phyloP scores from a whole-genome alignment of 2,113 vertebrate genomes.

The Xerus inauris region DNA sequence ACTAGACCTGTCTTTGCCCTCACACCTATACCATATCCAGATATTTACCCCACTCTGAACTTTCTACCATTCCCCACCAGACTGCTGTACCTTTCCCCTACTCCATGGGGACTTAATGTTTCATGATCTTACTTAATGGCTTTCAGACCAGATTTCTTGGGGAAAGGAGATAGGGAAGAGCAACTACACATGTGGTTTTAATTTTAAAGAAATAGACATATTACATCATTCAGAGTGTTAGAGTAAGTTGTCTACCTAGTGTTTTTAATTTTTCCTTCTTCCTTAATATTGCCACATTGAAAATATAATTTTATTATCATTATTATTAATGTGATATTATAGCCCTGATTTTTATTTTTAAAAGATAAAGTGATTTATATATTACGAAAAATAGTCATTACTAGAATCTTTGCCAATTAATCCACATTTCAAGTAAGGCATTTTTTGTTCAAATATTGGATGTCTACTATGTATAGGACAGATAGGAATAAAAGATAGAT shows the following conservation, averaged over 20 bases:
- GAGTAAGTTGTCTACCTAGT: background rate
- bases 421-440: background rate
- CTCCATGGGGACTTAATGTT: background rate
- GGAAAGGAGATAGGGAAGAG: background rate
- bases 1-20: background rate
- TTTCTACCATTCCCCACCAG: background rate
- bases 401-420: background rate
- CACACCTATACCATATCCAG: background rate
- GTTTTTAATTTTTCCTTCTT: constrained; percentile 2
- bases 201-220: background rate
- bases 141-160: background rate
- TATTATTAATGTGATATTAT: background rate
- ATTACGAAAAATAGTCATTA: background rate
- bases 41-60: background rate
- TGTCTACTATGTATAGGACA: background rate
- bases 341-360: constrained; percentile 1
- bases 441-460: background rate
- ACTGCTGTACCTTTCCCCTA: background rate
- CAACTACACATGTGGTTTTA: background rate
- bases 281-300: background rate
- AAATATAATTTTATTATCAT: background rate
- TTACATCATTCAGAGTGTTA: background rate
- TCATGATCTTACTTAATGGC: background rate
- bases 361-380: background rate
- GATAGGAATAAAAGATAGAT: background rate